These are phyloP conservation scores for Stegana nigrithorax DNA, from an alignment of 2,888 invertebrate species.

Conservation along the genomic window DNA sequence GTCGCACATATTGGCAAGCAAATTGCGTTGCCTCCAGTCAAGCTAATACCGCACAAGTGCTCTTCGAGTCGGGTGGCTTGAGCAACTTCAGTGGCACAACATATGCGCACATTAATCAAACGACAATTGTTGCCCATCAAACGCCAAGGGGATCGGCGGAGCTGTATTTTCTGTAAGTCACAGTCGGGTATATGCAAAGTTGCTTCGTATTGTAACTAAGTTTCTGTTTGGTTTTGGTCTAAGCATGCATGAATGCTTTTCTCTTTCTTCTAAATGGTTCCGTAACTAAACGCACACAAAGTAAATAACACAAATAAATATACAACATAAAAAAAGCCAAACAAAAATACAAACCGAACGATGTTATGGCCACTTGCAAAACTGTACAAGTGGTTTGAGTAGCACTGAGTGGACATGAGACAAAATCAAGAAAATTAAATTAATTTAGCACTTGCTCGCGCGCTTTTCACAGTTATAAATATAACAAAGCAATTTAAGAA, in stretches of 20 bases:
- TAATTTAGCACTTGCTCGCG: no score
- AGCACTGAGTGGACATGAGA: no score
- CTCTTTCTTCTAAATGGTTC: no score
- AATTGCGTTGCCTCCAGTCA: conserved; percentile 67
- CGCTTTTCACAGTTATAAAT: no score
- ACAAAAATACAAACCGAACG: not conserved
- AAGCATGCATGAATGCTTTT: conserved; percentile 24
- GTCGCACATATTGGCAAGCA: conserved; percentile 71
- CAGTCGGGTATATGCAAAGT: no score
- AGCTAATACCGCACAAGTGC: conserved; percentile 40
- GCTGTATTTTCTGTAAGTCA: conserved; percentile 70
- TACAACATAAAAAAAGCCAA: not conserved
- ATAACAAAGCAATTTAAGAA: conserved; percentile 8
- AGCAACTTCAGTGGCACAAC: not conserved
- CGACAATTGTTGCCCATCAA: conserved; percentile 20
- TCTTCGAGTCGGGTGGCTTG: not conserved
- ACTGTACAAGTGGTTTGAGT: no score
- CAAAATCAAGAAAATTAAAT: no score
- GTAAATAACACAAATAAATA: no score
- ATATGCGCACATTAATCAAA: not conserved
- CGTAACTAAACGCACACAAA: no score
- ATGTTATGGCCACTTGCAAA: no score
- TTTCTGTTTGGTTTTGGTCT: conserved; percentile 26
- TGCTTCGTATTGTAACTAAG: no score
- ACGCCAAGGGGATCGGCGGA: conserved; percentile 65